A percentile compares a stretch with the other conserved stretches of the same genome.
These are phyloP conservation scores for Pogona vitticeps DNA, from an alignment of 2,113 vertebrate genomes.

Conservation along the genomic window DNA sequence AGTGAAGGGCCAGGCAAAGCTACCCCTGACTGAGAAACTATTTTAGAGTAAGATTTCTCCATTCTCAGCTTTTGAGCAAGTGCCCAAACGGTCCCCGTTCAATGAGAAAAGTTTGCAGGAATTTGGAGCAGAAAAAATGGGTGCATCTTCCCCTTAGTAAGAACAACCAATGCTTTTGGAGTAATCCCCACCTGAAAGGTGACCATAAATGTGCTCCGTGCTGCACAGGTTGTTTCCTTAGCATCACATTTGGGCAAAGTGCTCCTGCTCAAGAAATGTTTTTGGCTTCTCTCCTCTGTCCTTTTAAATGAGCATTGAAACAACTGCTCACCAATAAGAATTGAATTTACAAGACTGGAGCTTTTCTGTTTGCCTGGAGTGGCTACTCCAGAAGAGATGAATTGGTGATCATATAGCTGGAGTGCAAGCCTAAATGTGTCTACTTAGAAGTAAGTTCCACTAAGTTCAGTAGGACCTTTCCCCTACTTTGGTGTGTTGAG, in stretches of 20 bases:
- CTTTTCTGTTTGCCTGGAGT: not conserved
- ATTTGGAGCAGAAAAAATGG: not conserved
- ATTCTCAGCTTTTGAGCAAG: not conserved
- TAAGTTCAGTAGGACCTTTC: not conserved
- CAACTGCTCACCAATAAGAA: not conserved
- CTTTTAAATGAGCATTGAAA: no score
- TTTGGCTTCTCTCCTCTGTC: not conserved
- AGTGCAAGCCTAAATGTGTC: no score
- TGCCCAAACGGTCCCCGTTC: no score
- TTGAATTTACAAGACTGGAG: not conserved
- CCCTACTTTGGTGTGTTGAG: not conserved
- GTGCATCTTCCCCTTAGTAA: not conserved
- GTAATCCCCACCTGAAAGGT: not conserved
- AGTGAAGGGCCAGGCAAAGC: no score
- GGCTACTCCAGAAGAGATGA: not conserved
- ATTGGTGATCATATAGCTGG: not conserved
- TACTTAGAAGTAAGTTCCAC: not conserved
- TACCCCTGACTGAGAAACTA: not conserved
- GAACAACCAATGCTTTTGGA: not conserved
- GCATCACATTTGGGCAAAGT: not conserved
- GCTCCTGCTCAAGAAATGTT: not conserved
- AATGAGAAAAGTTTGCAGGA: no score
- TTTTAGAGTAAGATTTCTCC: not conserved
- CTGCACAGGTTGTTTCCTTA: no score
- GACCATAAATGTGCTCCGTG: no score